Base-by-base conservation (phyloP, 2,888 invertebrate species). In the Seira sanloemensis region DNA sequence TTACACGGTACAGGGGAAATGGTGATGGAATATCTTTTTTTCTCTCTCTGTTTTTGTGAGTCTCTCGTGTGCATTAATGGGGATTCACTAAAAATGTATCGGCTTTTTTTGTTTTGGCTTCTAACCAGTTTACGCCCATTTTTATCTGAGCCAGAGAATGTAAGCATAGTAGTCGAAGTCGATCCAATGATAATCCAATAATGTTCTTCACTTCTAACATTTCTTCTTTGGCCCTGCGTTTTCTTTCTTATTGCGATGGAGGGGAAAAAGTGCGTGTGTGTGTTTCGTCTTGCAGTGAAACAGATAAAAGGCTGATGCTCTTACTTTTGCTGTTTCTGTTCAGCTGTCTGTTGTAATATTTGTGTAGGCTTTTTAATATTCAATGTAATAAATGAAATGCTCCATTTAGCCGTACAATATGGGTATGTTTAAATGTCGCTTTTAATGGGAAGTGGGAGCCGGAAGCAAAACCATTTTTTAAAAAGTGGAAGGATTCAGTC, bases 61-160 rank as follows among this genome's bases (percentile, higher is more conserved):
- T 37, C n/a, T 37, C 37, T 37, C 12, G 12, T 37, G 37, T 37
- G 37, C 37, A 37, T 37, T 37, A 58, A 37, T 37, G 2, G 26
- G 54, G 54, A 54, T 62, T 73, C 58, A 73, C 26, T 19, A 25
- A 66, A 26, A 26, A 5, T 12, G 26, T 68, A 68, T 24, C 23
- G 18, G 68, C 26, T 24, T 25, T 24, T 69, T 78, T 65, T 71
- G 27, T 23, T 50, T 78, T 78, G 78, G 78, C 78, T 78, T 78
- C 62, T 7, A 68, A 18, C 23, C 12, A 37, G 78, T 23, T 18
- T 23, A 78, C 78, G 78, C 78, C 78, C 78, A 77, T 9, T 16
- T 58, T 58, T 58, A 58, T 58, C 58, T 58, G 58, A 58, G 58
- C 58, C 58, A 58, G 58, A 18, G 58, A 58, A 58, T 58, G 58